A percentile compares a stretch with the other conserved stretches of the same genome.
Conservation (phyloP, 2,888 invertebrate genomes). For the Nomada hirtipes region DNA sequence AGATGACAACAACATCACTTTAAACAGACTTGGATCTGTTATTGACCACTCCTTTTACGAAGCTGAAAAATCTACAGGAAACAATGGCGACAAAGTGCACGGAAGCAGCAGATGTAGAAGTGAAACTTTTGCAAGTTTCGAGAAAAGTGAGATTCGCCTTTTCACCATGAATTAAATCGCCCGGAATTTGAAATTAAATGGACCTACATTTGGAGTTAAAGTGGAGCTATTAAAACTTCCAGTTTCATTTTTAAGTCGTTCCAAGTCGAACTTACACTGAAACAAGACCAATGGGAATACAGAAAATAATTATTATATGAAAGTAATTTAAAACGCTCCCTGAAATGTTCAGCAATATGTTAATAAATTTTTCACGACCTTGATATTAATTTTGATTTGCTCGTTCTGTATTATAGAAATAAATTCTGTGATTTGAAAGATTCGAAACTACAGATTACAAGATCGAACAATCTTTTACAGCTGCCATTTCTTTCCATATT, state of each 20-base stretch:
- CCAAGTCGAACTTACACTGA: background rate
- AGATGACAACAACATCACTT: background rate
- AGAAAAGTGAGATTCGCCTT: conserved; percentile 15
- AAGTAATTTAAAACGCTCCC: too few relatives aligned
- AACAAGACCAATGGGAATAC: background rate
- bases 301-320: too few relatives aligned
- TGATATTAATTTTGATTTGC: too few relatives aligned
- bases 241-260: background rate
- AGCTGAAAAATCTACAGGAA: background rate
- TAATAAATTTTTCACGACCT: too few relatives aligned
- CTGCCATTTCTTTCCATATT: too few relatives aligned
- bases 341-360: too few relatives aligned
- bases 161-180: conserved; percentile 13
- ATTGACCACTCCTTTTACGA: background rate
- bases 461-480: too few relatives aligned
- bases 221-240: conserved; percentile 14
- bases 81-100: background rate
- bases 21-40: background rate
- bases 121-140: conserved; percentile 27
- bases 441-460: too few relatives aligned
- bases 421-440: too few relatives aligned
- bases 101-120: conserved; percentile 1
- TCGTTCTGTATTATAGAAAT: too few relatives aligned
- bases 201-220: conserved; percentile 12
- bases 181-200: conserved; percentile 26